Evolutionary conservation across 2,888 invertebrate species (phyloP).

Genomic region (Uloborus plumipes): DNA sequence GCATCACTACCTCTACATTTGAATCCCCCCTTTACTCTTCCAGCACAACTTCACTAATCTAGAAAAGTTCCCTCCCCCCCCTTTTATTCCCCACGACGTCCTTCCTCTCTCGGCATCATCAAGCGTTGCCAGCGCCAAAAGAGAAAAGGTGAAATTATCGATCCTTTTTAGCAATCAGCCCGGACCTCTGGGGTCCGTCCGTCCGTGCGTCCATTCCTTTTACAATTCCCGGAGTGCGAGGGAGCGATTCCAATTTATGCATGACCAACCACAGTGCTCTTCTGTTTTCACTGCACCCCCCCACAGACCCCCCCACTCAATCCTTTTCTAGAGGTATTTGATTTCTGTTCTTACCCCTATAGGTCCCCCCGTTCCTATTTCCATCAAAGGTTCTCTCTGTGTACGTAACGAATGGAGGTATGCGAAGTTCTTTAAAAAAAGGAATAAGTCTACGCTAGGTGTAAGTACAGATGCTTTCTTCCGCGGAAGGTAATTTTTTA

Average conservation of each 20-base stretch:
- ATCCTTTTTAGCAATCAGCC: slow-evolving; percentile 58
- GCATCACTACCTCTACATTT: slow-evolving; percentile 54
- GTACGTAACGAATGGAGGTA: slow-evolving; percentile 23
- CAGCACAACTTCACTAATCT: slow-evolving; percentile 54
- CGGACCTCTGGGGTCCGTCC: slow-evolving; percentile 36
- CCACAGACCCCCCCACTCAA: slow-evolving; percentile 22
- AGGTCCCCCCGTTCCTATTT: slow-evolving; percentile 6
- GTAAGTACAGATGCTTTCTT: no score
- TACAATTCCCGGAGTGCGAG: slow-evolving; percentile 44
- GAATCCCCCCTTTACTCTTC: slow-evolving; percentile 15
- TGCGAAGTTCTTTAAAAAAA: slow-evolving; percentile 27
- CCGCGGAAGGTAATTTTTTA: no score
- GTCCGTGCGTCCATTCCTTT: slow-evolving; percentile 52
- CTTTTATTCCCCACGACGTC: slow-evolving; percentile 3
- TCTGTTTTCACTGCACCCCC: slow-evolving; percentile 51
- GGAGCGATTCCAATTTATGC: slow-evolving; percentile 59
- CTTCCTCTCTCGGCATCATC: slow-evolving; percentile 35
- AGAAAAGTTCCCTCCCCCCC: slow-evolving; percentile 32
- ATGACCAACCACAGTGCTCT: slow-evolving; percentile 59
- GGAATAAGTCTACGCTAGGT: slow-evolving; percentile 1
- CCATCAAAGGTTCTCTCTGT: slow-evolving; percentile 14
- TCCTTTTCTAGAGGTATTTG: slow-evolving; percentile 47
- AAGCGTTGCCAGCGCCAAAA: slow-evolving; percentile 52
- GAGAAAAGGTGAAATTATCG: slow-evolving; percentile 63
- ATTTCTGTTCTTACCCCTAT: slow-evolving; percentile 21